phyloP scores from a whole-genome alignment of 1,140 invertebrate species.

The Caenorhabditis latens region DNA sequence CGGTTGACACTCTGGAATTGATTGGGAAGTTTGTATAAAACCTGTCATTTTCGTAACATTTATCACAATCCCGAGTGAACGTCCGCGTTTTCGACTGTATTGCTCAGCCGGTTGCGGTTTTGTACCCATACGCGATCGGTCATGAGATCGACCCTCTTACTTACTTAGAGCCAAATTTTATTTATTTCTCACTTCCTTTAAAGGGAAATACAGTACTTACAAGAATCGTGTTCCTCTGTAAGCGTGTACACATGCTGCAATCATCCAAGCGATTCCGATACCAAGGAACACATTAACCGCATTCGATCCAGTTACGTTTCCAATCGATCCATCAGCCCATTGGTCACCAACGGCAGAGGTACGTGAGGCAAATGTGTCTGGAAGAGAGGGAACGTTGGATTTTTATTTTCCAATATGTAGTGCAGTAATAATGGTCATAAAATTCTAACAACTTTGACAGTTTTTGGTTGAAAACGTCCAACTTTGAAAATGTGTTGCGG shows the following conservation, averaged over 20 bases:
- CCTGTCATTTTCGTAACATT: no score
- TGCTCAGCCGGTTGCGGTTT: no score
- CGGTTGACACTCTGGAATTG: slow-evolving; percentile 73
- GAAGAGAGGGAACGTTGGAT: background rate
- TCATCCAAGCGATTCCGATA: slow-evolving; percentile 76
- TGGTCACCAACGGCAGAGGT: slow-evolving; percentile 95
- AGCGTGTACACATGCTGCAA: slow-evolving; percentile 72
- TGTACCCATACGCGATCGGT: no score
- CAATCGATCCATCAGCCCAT: slow-evolving; percentile 95
- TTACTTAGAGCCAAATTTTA: no score
- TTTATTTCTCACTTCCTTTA: no score
- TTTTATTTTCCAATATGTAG: no score
- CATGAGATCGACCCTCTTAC: no score
- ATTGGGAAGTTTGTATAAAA: slow-evolving; percentile 13
- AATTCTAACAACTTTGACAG: background rate
- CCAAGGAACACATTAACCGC: slow-evolving; percentile 91
- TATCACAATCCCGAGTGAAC: no score
- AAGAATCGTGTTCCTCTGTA: slow-evolving; percentile 69
- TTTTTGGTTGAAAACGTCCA: no score
- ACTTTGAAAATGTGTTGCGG: no score
- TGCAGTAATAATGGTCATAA: background rate
- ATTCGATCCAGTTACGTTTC: slow-evolving; percentile 88
- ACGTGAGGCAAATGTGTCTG: slow-evolving; percentile 97
- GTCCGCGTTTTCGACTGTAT: no score
- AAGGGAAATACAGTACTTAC: background rate